Evolutionary conservation across 2,888 invertebrate genomes (phyloP).

Genomic region (Heteromyza rotundicornis): DNA sequence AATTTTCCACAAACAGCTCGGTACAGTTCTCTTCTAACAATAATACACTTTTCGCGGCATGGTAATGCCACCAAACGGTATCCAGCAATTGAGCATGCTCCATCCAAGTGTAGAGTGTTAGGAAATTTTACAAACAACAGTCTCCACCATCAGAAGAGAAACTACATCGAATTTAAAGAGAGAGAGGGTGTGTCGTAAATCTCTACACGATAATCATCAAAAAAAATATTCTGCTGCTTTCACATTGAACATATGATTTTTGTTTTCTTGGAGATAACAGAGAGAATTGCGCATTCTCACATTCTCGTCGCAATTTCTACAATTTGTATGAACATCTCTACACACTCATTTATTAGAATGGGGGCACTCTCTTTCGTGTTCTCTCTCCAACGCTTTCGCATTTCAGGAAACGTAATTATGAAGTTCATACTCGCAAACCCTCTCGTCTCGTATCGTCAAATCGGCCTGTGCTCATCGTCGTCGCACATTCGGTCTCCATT

Average conservation of each 20-base stretch:
- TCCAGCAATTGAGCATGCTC: not conserved
- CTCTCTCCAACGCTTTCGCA: slow-evolving; percentile 13
- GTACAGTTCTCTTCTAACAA: not conserved
- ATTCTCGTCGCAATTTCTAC: not conserved
- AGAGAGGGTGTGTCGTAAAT: not conserved
- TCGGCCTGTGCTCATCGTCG: slow-evolving; percentile 29
- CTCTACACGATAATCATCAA: not conserved
- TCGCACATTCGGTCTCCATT: not conserved
- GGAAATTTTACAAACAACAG: too few species aligned
- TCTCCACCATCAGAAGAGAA: too few species aligned
- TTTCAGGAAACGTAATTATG: slow-evolving; percentile 9
- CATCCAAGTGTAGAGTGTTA: not conserved
- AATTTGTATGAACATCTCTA: not conserved
- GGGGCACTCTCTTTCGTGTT: not conserved
- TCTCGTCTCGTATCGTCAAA: slow-evolving; percentile 20
- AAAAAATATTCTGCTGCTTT: not conserved
- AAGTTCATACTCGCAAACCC: slow-evolving; percentile 7
- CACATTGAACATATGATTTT: slow-evolving; percentile 12
- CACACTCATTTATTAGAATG: not conserved
- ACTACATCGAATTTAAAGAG: too few species aligned
- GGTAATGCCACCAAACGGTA: not conserved
- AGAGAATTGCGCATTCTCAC: not conserved
- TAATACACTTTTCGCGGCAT: too few species aligned
- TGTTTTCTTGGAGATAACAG: slow-evolving; percentile 11
- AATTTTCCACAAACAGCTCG: not conserved